Evolutionary conservation across 1,140 invertebrate species (phyloP).

Genomic region (Camponotus floridanus): DNA sequence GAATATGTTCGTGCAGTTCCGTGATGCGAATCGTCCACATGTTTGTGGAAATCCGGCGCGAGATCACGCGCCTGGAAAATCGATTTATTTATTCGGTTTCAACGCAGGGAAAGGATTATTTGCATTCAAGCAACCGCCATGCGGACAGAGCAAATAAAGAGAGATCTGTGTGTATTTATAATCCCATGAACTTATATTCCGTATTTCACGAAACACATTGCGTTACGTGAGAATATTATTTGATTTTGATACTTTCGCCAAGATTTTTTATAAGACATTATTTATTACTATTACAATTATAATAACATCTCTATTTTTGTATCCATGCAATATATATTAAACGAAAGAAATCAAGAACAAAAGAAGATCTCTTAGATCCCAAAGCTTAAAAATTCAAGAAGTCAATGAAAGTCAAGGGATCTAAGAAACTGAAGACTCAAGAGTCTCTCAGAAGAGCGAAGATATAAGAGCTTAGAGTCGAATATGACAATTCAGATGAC

Average conservation of each 20-base stretch:
- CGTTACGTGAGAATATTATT: not conserved
- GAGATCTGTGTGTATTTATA: not conserved
- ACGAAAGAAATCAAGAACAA: not conserved
- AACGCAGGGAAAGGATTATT: constrained; percentile 21
- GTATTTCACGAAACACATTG: not conserved
- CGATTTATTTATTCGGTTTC: constrained; percentile 42
- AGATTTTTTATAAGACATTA: not conserved
- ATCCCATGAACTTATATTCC: not conserved
- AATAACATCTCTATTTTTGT: not conserved
- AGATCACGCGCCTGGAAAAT: constrained; percentile 30
- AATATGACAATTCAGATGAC: not conserved
- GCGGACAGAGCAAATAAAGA: not conserved
- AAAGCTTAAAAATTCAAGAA: constrained; percentile 16
- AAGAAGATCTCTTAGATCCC: not conserved
- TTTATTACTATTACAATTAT: not conserved
- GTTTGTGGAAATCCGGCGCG: constrained; percentile 31
- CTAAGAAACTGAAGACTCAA: not conserved
- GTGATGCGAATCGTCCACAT: constrained; percentile 28
- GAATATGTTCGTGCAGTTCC: constrained; percentile 17
- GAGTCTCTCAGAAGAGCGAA: not conserved
- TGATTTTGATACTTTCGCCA: not conserved
- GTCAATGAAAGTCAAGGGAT: not conserved
- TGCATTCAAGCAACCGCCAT: not conserved
- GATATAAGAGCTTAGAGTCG: not conserved
- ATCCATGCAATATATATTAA: not conserved